Conservation (phyloP, 2,888 invertebrate genomes). For the Orthosia gothica region DNA sequence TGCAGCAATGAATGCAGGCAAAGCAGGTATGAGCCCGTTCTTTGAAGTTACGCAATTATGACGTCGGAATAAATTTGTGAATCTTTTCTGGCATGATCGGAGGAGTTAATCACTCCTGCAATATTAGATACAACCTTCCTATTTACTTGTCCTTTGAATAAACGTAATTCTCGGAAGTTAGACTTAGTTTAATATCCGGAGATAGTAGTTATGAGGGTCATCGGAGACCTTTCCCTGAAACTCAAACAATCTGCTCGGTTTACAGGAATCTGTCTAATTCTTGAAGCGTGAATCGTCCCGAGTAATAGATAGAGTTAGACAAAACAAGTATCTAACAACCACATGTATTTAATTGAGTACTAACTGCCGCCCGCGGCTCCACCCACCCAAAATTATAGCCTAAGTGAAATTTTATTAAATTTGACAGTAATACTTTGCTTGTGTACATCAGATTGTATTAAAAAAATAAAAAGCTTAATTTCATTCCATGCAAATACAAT, state of each 20-base stretch:
- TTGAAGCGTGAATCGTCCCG: constrained; percentile 5
- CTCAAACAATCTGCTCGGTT: constrained; percentile 27
- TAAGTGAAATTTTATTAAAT: no score
- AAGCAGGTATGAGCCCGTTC: no score
- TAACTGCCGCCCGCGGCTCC: no score
- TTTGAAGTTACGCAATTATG: no score
- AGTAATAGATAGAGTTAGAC: constrained; percentile 2
- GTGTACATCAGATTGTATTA: no score
- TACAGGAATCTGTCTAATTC: constrained; percentile 29
- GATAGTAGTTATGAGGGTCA: constrained; percentile 15
- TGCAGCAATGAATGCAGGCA: no score
- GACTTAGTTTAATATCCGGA: constrained; percentile 21
- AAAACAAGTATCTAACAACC: neutral
- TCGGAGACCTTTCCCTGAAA: constrained; percentile 11
- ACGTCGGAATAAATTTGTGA: neutral
- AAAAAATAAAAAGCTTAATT: no score
- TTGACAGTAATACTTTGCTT: no score
- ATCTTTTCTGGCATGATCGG: neutral
- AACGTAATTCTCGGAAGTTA: constrained; percentile 3
- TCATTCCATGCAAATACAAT: no score
- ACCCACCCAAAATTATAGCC: no score
- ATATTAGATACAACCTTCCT: neutral
- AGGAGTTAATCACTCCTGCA: neutral
- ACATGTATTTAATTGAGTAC: no score
- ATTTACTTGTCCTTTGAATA: constrained; percentile 3